phyloP scores from a whole-genome alignment of 2,113 vertebrate species.

The Phalacrocorax pelagicus region DNA sequence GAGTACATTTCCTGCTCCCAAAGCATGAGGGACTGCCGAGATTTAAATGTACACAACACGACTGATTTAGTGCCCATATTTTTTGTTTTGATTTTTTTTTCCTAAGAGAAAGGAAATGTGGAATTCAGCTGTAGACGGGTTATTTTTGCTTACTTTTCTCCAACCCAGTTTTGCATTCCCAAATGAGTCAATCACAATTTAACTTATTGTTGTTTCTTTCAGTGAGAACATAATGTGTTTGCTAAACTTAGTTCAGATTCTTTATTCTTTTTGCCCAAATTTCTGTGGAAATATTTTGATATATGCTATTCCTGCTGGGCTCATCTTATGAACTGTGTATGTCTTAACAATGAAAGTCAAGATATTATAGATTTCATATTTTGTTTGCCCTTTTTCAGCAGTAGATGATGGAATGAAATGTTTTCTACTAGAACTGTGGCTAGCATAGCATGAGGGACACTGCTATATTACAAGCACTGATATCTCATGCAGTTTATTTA shows the following conservation, averaged over 20 bases:
- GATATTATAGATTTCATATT: neutral
- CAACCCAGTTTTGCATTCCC: neutral
- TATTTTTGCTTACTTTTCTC: neutral
- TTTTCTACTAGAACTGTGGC: neutral
- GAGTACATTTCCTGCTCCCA: neutral
- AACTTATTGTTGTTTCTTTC: neutral
- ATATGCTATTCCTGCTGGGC: neutral
- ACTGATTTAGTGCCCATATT: neutral
- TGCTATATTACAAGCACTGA: neutral
- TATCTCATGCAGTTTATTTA: neutral
- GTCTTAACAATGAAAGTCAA: neutral
- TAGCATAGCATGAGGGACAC: neutral
- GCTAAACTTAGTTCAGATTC: neutral
- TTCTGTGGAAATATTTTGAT: neutral
- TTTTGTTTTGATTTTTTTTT: neutral
- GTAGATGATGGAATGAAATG: neutral
- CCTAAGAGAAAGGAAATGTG: neutral
- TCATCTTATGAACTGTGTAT: neutral
- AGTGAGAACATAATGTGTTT: neutral
- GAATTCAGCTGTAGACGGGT: neutral
- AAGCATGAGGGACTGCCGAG: neutral
- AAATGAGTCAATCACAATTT: neutral
- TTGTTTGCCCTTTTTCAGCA: neutral
- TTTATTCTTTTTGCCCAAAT: neutral
- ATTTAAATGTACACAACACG: neutral